Percentiles rank a stretch among this genome's conserved stretches.
phyloP scores from a whole-genome alignment of 2,888 invertebrate genomes.

The Volucella inflata region DNA sequence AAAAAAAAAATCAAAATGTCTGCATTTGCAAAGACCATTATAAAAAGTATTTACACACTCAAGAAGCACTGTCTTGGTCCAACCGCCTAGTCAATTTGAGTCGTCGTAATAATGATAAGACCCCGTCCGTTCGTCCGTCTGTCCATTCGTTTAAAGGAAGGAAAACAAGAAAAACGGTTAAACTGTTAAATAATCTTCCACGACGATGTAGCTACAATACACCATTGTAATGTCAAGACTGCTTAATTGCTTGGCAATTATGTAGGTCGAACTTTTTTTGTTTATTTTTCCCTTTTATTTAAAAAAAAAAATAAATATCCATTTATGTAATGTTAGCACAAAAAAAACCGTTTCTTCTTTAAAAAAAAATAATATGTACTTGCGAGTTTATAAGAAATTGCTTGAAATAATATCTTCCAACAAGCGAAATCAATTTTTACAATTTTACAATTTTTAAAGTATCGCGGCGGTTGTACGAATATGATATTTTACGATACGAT shows the following conservation, averaged over 20 bases:
- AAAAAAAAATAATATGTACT: constrained; percentile 13
- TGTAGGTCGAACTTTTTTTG: constrained; percentile 66
- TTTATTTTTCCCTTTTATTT: constrained; percentile 24
- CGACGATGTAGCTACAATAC: constrained; percentile 34
- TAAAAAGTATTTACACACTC: constrained; percentile 45
- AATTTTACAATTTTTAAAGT: constrained; percentile 41
- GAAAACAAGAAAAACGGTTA: constrained; percentile 50
- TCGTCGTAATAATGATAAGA: constrained; percentile 39
- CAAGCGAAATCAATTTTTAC: constrained; percentile 5
- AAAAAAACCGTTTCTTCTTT: constrained; percentile 32
- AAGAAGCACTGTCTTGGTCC: constrained; percentile 40
- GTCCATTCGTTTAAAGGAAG: constrained; percentile 26
- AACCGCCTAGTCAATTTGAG: constrained; percentile 9
- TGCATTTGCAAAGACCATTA: constrained; percentile 38
- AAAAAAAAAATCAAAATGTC: constrained; percentile 16
- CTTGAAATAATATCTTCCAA: constrained; percentile 6
- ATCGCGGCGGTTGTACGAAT: constrained; percentile 20
- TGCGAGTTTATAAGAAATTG: constrained; percentile 2
- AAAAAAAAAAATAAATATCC: background rate
- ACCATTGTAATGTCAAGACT: constrained; percentile 64
- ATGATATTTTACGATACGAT: constrained; percentile 31
- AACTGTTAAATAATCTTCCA: constrained; percentile 68
- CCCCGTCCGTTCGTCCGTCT: background rate
- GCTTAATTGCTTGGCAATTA: constrained; percentile 66
- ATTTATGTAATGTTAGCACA: constrained; percentile 71